Base-by-base conservation (phyloP, 2,888 invertebrate species). In the Orthosia gracilis region DNA sequence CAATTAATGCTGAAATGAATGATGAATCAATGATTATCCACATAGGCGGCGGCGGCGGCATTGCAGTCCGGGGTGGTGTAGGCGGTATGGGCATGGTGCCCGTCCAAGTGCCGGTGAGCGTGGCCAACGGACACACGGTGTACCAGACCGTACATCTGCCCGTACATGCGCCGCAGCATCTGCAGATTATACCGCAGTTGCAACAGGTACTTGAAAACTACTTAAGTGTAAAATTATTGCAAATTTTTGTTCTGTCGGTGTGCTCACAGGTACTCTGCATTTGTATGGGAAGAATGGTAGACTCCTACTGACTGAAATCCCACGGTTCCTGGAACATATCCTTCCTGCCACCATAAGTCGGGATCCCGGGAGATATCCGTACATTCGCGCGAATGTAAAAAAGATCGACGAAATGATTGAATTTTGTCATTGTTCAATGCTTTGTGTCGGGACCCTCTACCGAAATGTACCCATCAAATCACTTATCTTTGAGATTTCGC, bases 111-210 rank as follows among this genome's bases (percentile, higher is more conserved):
- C 99, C 99, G 1, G 98, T 99, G 82, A 97, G 98, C 65, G 97
- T 98, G 70, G 97, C 97, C 52, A 98, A 98, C 92, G 99, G 99
- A 0, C 99, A 99, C 94, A 99, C 99, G 0, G 98, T 99, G 76
- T 98, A 99, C 94, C 99, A 99, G 93, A 99, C 99, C 0, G 98
- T 99, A 1, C 99, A 99, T 92, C 98, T 99, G 88, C 99, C 99
- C 0, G 97, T 99, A 23, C 99, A 99, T 93, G 97, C 98, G 59
- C 97, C 98, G 26, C 97, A 97, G 62, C 97, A 97, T 79, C 94
- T 98, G 89, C 98, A 98, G 93, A 97, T 98, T 91, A 97, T 98
- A 88, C 98, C 98, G n/a, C 98, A 98, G 93, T 94, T 98, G 83
- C 97, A 98, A 2, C 98, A 98, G 96, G 97, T 98, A 76, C 40